Evolutionary conservation across 1,140 invertebrate species (phyloP), one percentile per base, ranked within the genome.

Genomic region (Holotrichia oblita): DNA sequence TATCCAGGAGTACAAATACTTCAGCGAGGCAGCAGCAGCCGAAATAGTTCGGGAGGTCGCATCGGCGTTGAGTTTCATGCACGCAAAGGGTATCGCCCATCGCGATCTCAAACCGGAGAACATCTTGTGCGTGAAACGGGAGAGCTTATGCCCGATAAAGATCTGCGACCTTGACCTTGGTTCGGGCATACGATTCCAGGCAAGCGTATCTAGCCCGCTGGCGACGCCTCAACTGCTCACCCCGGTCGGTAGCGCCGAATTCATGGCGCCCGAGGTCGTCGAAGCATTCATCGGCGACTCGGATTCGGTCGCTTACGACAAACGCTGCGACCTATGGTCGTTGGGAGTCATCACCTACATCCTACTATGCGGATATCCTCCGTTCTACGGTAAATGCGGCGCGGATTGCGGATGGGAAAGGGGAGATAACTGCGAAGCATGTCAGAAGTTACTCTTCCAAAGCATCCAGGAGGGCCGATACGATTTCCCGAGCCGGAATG

Each of bases 241-340:
- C 81, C 97, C 97, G 79, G 96, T 98, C 80, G 98, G 98, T 80
- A 98, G 96, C 85, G 98, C 98, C 22, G 98, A 99, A 87, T 99
- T 98, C 87, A 99, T 99, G 98, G 98, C 98, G 40, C 98, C 98
- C 0, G 98, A 99, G 89, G 97, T 99, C 55, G 98, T 99, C 41
- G 97, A 98, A 81, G 94, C 98, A 76, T 99, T 99, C 90, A 94
- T 97, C 83, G 95, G 95, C 34, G 96, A 95, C 80, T 90, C 92
- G 22, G 96, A 95, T 81, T 91, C 93, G 20, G 91, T 93, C 82
- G 93, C 95, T 78, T 99, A 99, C 87, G 97, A 99, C 89, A 99
- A 99, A 88, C 93, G 97, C 76, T 99, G 98, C 89, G 98, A 99
- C 89, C 89, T 99, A 78, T 99, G 98, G 98, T 98, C 96, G 81